Evolutionary conservation across 2,797 vertebrate genomes (phyloP), one percentile per base, ranked within the genome.

Genomic region (Lepidocolaptes lacrymiger): DNA sequence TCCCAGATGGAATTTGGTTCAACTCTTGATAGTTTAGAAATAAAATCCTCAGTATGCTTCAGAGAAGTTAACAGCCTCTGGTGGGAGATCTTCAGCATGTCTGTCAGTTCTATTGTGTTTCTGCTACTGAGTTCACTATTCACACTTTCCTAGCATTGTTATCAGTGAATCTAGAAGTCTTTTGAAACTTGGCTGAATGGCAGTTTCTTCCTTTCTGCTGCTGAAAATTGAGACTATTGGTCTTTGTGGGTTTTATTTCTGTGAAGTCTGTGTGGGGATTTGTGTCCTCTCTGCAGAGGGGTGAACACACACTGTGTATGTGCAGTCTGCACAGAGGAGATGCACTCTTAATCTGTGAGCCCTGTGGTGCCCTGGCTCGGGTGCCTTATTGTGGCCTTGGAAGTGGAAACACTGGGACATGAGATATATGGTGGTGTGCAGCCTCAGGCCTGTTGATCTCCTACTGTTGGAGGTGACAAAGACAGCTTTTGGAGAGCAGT

Each of bases 231-330:
- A 51, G 18, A 12, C 8, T 51, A 16, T 10, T 58, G 4, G 1
- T 61, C 6, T 30, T 52, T 34, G 24, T 48, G 18, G 2, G 22
- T 67, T 51, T 22, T 46, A 5, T 15, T 28, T 49, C 16, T 1
- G 4, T 64, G 22, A 7, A 22, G 16, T 36, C 34, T 7, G 1
- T 48, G 22, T 75, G 10, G 6, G 30, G 18, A 2, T 10, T 46
- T 86, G 14, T 36, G 17, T 23, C 39, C 14, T 55, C 14, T 37
- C 71, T 51, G 28, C 2, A 14, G 43, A 48, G 17, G 19, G 2
- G 1, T 18, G 26, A 76, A 46, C 1, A 0, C 14, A 9, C 24
- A 3, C 15, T 8, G 2, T 12, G 18, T 27, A 43, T 0, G 0
- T 55, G 49, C 16, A 30, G 8, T 32, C 41, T 22, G 9, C 36